These are phyloP conservation scores for Channa striata DNA, from an alignment of 2,797 vertebrate species.

Conservation along the genomic window DNA sequence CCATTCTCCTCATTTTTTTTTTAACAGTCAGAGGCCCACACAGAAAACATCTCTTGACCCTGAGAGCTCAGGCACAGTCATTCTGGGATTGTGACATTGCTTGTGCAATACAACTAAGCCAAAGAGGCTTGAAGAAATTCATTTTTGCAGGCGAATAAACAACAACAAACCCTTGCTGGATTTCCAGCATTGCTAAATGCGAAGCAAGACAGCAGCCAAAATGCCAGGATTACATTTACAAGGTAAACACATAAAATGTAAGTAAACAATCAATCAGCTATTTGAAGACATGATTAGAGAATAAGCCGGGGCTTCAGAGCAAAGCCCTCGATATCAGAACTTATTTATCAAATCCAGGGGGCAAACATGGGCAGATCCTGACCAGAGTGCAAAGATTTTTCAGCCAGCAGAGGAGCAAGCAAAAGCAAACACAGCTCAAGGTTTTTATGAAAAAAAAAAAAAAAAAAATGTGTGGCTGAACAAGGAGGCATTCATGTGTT, in stretches of 20 bases:
- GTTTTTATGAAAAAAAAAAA: constrained; percentile 80
- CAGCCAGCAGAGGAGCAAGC: constrained; percentile 53
- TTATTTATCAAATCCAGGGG: constrained; percentile 59
- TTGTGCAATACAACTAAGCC: constrained; percentile 39
- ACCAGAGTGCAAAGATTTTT: constrained; percentile 60
- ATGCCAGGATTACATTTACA: constrained; percentile 3
- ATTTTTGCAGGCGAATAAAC: constrained; percentile 17
- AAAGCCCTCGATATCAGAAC: constrained; percentile 34
- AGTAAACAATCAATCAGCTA: constrained; percentile 9
- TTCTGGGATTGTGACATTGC: constrained; percentile 45
- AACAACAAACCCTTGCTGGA: neutral
- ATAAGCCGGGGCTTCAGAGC: constrained; percentile 11
- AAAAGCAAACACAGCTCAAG: constrained; percentile 75
- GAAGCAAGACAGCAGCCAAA: constrained; percentile 3
- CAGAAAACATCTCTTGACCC: constrained; percentile 50
- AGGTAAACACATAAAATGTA: constrained; percentile 8
- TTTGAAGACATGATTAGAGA: constrained; percentile 25
- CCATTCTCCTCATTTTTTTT: constrained; percentile 66
- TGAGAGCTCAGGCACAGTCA: constrained; percentile 24
- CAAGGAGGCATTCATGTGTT: constrained; percentile 84
- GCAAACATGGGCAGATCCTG: constrained; percentile 61
- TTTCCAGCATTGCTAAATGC: constrained; percentile 2
- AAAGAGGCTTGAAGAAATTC: constrained; percentile 34
- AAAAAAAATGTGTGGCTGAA: constrained; percentile 80
- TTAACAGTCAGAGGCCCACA: constrained; percentile 62